Base-by-base conservation (phyloP, 2,888 invertebrate species). In the Mesochorus sp. region DNA sequence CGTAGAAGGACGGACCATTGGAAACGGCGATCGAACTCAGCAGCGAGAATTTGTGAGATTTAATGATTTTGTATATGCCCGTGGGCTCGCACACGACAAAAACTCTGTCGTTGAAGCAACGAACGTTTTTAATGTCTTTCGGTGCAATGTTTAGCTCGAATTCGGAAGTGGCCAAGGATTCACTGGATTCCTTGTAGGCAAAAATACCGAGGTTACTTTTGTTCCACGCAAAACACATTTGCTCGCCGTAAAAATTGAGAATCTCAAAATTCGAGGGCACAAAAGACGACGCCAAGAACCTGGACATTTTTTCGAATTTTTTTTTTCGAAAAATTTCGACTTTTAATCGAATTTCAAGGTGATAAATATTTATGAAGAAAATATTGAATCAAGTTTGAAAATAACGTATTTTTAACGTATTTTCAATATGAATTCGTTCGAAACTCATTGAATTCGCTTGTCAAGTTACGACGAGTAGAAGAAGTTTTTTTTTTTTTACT, bases 161-260 rank as follows among this genome's bases (percentile, higher is more conserved):
- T 1, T 55, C 72, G 0, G 78, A 17, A 0, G 79, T 67, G 3
- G 21, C 31, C 8, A 53, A 1, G 55, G 61, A 10, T 79, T 21
- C 3, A 59, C 37, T n/a, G n/a, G n/a, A n/a, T n/a, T n/a, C n/a
- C n/a, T n/a, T n/a, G 21, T 88, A 89, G 0, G 84, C 72, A 74
- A 88, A 88, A 21, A 85, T 76, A 0, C 82, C 71, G 21, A 89
- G 70, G 17, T 84, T 81, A 6, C 84, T 14, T 2, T 73, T 24
- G 2, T 85, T 64, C 90, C 90, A 91, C 0, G 84, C 83, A 49
- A 90, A 88, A 70, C 87, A 88, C 5, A 81, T 85, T 28, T 85
- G 80, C 57, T 76, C 72, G 5, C 80, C 86, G 24, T 90, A 88
- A 81, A 88, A 89, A 57, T 85, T 71, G 1, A 82, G 73, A 51